Conservation (phyloP, 2,888 invertebrate species). For the Macaria liturata region DNA sequence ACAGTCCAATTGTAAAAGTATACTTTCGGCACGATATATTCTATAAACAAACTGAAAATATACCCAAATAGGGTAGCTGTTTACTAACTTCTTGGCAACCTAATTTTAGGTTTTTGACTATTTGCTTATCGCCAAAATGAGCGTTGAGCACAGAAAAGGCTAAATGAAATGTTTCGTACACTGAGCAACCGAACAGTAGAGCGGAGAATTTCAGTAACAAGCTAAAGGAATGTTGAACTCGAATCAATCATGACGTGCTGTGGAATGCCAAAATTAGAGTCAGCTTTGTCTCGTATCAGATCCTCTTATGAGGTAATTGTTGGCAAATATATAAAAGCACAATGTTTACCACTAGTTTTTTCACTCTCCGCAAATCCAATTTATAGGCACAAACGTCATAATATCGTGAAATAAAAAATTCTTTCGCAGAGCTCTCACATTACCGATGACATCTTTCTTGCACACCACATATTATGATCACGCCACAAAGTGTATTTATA, state of each 20-base stretch:
- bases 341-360: conserved; percentile 60
- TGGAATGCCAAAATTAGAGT: conserved; percentile 81
- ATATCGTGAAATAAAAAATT: conserved; percentile 71
- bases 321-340: conserved; percentile 18
- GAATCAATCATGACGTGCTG: conserved; percentile 69
- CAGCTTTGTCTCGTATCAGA: conserved; percentile 57
- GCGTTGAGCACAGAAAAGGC: conserved; percentile 1
- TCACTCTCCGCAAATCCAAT: conserved; percentile 62
- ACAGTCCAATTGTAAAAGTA: too few relatives aligned
- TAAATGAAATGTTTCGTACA: conserved; percentile 3
- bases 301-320: conserved; percentile 14
- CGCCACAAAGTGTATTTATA: conserved; percentile 46
- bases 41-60: not conserved
- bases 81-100: conserved; percentile 15
- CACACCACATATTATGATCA: conserved; percentile 56
- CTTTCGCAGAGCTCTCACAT: conserved; percentile 78
- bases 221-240: conserved; percentile 54
- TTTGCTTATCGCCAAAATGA: not conserved
- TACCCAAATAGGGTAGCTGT: conserved; percentile 9
- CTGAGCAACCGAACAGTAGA: conserved; percentile 15
- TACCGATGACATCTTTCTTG: conserved; percentile 79
- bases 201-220: conserved; percentile 37
- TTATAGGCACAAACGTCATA: conserved; percentile 67
- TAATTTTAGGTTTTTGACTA: conserved; percentile 8
- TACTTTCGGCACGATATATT: too few relatives aligned